These are phyloP conservation scores for Trachelus stipa DNA, from an alignment of 2,888 invertebrate genomes.

Conservation along the genomic window DNA sequence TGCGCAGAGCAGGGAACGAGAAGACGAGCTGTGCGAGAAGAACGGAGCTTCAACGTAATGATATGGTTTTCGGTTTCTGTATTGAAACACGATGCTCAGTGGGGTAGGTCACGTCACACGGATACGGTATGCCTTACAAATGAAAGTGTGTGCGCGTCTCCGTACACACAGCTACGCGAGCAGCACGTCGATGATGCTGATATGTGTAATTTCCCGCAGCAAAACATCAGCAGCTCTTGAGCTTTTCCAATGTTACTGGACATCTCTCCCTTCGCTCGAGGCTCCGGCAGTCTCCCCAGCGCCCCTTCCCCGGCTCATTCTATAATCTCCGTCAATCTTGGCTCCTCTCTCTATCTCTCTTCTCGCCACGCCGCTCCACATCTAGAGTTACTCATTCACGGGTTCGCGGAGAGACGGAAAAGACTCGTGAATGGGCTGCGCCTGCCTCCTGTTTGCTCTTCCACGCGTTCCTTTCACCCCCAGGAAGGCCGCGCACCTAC, in stretches of 20 bases:
- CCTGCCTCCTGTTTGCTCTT: conserved; percentile 11
- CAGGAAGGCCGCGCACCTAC: background rate
- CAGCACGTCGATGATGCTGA: conserved; percentile 2
- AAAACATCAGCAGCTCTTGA: conserved; percentile 10
- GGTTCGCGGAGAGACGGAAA: conserved; percentile 9
- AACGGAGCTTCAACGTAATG: conserved; percentile 57
- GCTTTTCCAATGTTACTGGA: background rate
- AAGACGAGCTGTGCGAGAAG: conserved; percentile 9
- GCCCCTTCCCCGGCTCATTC: background rate
- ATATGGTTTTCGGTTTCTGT: conserved; percentile 65
- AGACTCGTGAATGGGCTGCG: conserved; percentile 10
- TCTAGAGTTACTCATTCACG: conserved; percentile 22
- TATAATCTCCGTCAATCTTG: background rate
- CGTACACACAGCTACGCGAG: conserved; percentile 10
- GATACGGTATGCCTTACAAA: too few species aligned
- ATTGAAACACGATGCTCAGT: conserved; percentile 63
- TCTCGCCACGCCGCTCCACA: background rate
- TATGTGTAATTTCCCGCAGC: conserved; percentile 16
- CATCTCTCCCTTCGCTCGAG: background rate
- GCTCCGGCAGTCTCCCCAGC: too few species aligned
- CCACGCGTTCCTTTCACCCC: background rate
- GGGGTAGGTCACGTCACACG: conserved; percentile 53
- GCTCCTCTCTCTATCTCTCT: background rate
- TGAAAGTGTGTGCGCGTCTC: background rate
- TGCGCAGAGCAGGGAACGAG: conserved; percentile 9